These are phyloP conservation scores for Tichodroma muraria DNA, from an alignment of 2,113 vertebrate species.

Conservation along the genomic window DNA sequence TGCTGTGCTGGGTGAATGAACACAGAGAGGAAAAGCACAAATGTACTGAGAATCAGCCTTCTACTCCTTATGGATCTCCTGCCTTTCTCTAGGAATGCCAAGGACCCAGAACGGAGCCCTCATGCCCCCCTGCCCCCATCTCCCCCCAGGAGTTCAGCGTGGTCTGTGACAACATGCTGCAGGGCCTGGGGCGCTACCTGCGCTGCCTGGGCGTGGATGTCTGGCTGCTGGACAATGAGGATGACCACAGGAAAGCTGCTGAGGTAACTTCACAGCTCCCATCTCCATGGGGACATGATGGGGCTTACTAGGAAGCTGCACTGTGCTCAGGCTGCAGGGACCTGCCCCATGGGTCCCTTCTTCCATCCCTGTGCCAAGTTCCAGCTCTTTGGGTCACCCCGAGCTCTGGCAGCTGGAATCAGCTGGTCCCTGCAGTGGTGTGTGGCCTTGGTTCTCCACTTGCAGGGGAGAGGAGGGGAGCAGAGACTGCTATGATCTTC, in stretches of 20 bases:
- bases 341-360: not conserved
- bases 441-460: not conserved
- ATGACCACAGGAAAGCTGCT: conserved; percentile 81
- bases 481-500: not conserved
- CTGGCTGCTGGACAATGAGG: conserved; percentile 70
- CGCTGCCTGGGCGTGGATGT: conserved; percentile 83
- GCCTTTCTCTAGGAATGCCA: not conserved
- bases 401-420: not conserved
- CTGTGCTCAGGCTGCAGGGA: not conserved
- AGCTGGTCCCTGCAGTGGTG: not conserved
- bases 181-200: conserved; percentile 83
- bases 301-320: not conserved
- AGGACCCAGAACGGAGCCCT: not conserved
- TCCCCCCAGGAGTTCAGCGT: conserved; percentile 73
- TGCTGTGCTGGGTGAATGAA: not conserved
- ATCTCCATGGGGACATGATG: not conserved
- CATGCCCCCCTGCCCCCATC: fast-evolving
- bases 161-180: conserved; percentile 88
- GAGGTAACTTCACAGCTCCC: conserved; percentile 64
- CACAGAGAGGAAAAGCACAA: not conserved
- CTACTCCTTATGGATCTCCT: not conserved
- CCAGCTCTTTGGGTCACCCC: not conserved
- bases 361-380: not conserved
- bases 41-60: not conserved
- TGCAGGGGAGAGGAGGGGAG: not conserved